phyloP scores from a whole-genome alignment of 2,888 invertebrate species.

The Napeogenes inachia region DNA sequence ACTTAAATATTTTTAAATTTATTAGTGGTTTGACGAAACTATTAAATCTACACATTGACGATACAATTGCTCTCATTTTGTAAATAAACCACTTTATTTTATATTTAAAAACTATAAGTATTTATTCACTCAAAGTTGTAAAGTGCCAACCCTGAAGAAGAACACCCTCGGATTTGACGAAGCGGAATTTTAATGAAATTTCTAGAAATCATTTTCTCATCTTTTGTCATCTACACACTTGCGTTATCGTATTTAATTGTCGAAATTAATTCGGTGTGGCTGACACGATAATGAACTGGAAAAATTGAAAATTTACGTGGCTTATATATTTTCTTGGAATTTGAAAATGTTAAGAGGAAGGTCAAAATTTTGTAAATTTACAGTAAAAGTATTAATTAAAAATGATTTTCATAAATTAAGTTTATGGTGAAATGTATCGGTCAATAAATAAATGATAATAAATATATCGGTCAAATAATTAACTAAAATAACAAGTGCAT shows the following conservation, averaged over 20 bases:
- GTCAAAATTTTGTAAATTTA: neutral
- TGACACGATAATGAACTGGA: slow-evolving; percentile 5
- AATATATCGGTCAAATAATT: neutral
- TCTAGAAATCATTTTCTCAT: slow-evolving; percentile 60
- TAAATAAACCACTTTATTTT: too few species aligned
- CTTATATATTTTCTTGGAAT: too few species aligned
- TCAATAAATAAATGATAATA: too few species aligned
- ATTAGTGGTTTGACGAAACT: too few species aligned
- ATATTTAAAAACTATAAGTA: slow-evolving; percentile 6
- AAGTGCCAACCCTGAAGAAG: slow-evolving; percentile 49
- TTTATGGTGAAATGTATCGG: too few species aligned
- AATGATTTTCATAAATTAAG: too few species aligned
- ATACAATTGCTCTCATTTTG: too few species aligned
- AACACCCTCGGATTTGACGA: slow-evolving; percentile 57
- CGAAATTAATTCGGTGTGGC: slow-evolving; percentile 2
- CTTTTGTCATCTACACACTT: slow-evolving; percentile 40
- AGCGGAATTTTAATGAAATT: slow-evolving; percentile 72
- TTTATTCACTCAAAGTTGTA: neutral
- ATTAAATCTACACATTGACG: too few species aligned
- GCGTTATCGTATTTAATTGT: slow-evolving; percentile 14
- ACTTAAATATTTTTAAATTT: too few species aligned
- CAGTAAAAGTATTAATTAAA: neutral
- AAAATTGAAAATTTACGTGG: neutral
- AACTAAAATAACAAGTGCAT: slow-evolving; percentile 2
- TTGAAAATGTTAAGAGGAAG: too few species aligned